Conservation (phyloP, 2,113 vertebrate genomes). For the Uropsilus gracilis region DNA sequence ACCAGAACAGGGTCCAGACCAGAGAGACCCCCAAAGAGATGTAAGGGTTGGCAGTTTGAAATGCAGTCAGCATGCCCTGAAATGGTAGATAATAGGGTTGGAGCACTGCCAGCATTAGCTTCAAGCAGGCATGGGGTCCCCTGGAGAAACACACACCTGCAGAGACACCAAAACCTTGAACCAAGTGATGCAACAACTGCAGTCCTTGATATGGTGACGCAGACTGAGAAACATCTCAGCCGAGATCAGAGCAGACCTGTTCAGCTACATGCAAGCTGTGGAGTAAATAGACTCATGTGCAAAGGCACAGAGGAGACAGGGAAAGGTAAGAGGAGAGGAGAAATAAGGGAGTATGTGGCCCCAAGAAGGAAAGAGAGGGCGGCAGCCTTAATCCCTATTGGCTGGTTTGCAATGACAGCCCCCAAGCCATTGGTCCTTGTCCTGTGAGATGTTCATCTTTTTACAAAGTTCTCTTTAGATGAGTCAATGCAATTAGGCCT, state of each 20-base stretch:
- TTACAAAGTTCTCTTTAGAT: background rate
- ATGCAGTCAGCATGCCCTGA: background rate
- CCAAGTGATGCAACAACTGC: background rate
- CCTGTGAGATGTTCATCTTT: background rate
- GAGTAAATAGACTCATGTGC: background rate
- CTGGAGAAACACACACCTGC: background rate
- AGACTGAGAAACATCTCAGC: background rate
- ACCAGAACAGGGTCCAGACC: background rate
- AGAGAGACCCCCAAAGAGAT: constrained; percentile 4
- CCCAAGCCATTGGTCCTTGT: background rate
- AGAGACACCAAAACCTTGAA: background rate
- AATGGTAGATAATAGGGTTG: background rate
- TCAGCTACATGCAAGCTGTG: background rate
- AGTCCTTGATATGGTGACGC: background rate
- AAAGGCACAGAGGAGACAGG: background rate
- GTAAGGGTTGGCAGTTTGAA: background rate
- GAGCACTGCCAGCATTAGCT: background rate
- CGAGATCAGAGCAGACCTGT: background rate
- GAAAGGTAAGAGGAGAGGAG: background rate
- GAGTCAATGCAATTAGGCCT: background rate
- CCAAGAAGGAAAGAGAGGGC: background rate
- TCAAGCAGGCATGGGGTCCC: background rate
- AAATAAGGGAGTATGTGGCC: background rate
- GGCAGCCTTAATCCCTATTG: background rate
- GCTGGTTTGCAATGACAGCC: background rate